These are phyloP conservation scores for Sternarchorhynchus goeldii DNA, from an alignment of 2,797 vertebrate species.

Conservation along the genomic window DNA sequence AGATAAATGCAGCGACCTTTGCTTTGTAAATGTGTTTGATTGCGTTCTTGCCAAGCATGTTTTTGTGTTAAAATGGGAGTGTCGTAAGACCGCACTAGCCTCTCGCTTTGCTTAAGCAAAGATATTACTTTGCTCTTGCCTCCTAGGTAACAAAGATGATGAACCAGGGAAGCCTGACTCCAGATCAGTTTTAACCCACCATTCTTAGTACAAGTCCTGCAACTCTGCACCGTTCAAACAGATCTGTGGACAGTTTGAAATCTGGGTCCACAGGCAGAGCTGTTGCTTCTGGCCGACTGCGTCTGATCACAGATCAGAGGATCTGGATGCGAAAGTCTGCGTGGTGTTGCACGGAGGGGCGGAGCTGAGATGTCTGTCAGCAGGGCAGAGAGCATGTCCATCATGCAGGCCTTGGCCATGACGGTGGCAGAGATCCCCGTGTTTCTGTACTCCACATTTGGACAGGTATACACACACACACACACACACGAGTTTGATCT, in stretches of 20 bases:
- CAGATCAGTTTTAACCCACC: background rate
- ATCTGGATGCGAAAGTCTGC: slow-evolving; percentile 27
- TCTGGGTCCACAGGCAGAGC: background rate
- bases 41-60: background rate
- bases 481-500: too few relatives aligned
- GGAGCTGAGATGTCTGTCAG: slow-evolving; percentile 83
- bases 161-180: slow-evolving; percentile 1
- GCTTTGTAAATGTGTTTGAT: too few relatives aligned
- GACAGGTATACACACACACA: slow-evolving; percentile 81
- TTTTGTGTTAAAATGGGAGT: slow-evolving; percentile 8
- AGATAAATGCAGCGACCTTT: background rate
- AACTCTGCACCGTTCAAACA: background rate
- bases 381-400: slow-evolving; percentile 86
- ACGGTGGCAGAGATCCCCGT: slow-evolving; percentile 98
- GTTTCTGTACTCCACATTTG: slow-evolving; percentile 95
- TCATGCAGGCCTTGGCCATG: slow-evolving; percentile 97
- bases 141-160: slow-evolving; percentile 35
- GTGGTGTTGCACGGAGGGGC: background rate
- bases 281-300: background rate
- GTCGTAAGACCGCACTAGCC: background rate
- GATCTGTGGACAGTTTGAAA: slow-evolving; percentile 3
- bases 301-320: background rate
- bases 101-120: slow-evolving; percentile 8
- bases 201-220: background rate
- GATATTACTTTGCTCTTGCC: background rate